Evolutionary conservation across 2,797 vertebrate genomes (phyloP).

Genomic region (Lacerta bilineata): DNA sequence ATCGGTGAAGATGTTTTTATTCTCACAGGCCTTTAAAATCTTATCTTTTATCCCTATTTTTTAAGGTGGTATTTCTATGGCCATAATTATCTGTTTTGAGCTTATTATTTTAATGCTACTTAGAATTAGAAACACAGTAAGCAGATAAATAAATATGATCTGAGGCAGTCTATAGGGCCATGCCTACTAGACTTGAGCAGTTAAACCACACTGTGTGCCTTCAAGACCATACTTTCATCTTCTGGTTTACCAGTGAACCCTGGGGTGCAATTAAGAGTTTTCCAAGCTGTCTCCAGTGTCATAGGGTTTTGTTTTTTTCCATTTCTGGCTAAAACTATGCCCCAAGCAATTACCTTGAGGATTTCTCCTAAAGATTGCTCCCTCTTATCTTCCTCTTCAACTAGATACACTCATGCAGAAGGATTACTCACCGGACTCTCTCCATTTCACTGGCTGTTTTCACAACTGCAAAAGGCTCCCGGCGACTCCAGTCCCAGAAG

Average conservation of each 20-base stretch:
- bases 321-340: not conserved
- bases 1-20: no score
- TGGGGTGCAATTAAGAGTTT: not conserved
- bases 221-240: not conserved
- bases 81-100: not conserved
- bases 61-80: no score
- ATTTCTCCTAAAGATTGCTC: not conserved
- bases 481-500: conserved; percentile 99
- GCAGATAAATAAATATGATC: not conserved
- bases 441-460: conserved; percentile 98
- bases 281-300: not conserved
- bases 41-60: no score
- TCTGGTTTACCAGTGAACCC: not conserved
- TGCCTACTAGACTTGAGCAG: not conserved
- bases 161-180: not conserved
- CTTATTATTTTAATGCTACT: no score
- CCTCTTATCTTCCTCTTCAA: not conserved
- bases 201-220: not conserved
- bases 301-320: not conserved
- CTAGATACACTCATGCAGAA: not conserved
- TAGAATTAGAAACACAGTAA: not conserved
- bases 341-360: not conserved
- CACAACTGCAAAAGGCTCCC: conserved; percentile 97
- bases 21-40: no score
- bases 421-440: conserved; percentile 89